Evolutionary conservation across 2,113 vertebrate species (phyloP).

Genomic region (Aspiorhynchus laticeps): DNA sequence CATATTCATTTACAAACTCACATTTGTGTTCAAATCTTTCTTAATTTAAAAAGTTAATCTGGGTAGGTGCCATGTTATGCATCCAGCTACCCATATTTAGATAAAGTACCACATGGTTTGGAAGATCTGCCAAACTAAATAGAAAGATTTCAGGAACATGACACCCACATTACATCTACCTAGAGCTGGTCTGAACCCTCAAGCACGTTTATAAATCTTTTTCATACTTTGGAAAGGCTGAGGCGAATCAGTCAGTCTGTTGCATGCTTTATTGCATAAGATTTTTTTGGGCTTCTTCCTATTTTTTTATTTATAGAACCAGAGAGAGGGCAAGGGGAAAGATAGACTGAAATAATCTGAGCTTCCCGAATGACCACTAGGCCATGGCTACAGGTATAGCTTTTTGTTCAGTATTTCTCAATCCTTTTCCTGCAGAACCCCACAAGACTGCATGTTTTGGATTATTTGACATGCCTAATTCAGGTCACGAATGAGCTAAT

Average conservation of each 20-base stretch:
- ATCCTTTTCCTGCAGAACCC: neutral
- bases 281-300: neutral
- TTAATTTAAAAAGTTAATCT: neutral
- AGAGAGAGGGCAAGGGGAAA: neutral
- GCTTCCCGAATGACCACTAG: neutral
- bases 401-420: neutral
- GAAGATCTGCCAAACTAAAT: neutral
- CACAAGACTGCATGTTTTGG: neutral
- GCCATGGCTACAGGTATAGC: neutral
- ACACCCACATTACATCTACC: neutral
- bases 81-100: neutral
- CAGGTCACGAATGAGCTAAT: slow-evolving; percentile 3
- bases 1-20: neutral
- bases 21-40: neutral
- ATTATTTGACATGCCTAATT: neutral
- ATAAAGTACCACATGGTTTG: neutral
- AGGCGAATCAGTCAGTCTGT: neutral
- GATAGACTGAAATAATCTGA: neutral
- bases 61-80: neutral
- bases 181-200: neutral
- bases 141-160: neutral
- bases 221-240: neutral
- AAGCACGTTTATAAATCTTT: neutral
- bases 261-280: neutral
- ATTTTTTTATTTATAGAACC: neutral